Conservation (phyloP, 2,797 vertebrate species). For the Hybognathus amarus region DNA sequence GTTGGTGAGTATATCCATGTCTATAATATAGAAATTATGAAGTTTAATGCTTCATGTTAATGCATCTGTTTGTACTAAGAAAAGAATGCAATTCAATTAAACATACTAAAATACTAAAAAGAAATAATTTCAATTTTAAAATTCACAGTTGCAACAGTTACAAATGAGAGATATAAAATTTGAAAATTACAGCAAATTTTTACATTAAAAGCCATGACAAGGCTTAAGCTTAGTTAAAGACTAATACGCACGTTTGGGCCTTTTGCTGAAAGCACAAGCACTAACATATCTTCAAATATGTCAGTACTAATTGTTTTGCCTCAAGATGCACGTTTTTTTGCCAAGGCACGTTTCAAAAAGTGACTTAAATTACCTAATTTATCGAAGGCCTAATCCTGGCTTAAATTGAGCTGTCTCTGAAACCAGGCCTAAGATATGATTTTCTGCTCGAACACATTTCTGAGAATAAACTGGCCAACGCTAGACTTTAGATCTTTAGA, state of each 20-base stretch:
- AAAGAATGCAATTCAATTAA: background rate
- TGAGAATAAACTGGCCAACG: constrained; percentile 7
- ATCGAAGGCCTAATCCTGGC: background rate
- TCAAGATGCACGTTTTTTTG: background rate
- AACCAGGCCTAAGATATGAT: background rate
- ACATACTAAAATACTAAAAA: background rate
- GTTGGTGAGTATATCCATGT: constrained; percentile 78
- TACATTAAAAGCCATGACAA: background rate
- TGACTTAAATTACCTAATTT: background rate
- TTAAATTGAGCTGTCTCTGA: background rate
- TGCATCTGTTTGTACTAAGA: background rate
- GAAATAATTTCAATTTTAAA: background rate
- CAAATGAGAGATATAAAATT: background rate
- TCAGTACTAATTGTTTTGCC: too few species aligned
- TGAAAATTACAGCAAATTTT: background rate
- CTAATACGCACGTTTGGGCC: too few species aligned
- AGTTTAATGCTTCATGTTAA: background rate
- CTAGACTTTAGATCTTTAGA: constrained; percentile 4
- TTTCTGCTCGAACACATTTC: constrained; percentile 22
- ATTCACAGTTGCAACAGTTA: background rate
- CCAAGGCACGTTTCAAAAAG: background rate
- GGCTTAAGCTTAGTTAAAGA: too few species aligned
- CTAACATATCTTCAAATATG: too few species aligned
- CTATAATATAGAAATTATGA: background rate
- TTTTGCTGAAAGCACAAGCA: too few species aligned